Conservation (phyloP, 2,888 invertebrate species). For the Oscheius myriophilus region DNA sequence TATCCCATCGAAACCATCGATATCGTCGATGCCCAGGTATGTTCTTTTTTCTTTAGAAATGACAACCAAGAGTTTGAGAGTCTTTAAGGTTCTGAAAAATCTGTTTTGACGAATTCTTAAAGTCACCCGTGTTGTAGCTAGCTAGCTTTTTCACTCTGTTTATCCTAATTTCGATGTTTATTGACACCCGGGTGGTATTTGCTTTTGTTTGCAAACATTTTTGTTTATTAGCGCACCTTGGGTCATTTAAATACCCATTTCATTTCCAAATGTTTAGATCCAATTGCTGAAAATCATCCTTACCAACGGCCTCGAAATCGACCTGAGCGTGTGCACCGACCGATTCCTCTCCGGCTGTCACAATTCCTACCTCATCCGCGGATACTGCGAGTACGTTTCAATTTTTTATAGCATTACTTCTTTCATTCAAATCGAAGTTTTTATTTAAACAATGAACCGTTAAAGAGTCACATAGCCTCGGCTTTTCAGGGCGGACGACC, state of each 20-base stretch:
- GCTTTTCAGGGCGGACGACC: constrained; percentile 32
- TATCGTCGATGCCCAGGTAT: constrained; percentile 21
- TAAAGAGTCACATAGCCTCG: too few relatives aligned
- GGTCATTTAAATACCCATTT: too few relatives aligned
- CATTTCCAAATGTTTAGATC: constrained; percentile 32
- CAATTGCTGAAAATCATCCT: constrained; percentile 43
- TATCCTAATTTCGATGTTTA: too few relatives aligned
- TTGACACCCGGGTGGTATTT: too few relatives aligned
- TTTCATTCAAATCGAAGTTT: not conserved
- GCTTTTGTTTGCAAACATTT: not conserved
- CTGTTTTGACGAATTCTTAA: too few relatives aligned
- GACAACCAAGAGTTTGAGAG: too few relatives aligned
- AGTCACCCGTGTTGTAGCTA: too few relatives aligned
- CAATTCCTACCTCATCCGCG: constrained; percentile 44
- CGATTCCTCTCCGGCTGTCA: constrained; percentile 50
- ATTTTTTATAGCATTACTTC: too few relatives aligned
- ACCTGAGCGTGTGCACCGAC: constrained; percentile 41
- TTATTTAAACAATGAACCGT: too few relatives aligned
- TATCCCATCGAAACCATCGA: constrained; percentile 26
- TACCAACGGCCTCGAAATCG: constrained; percentile 38
- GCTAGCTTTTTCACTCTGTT: too few relatives aligned
- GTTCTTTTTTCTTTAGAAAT: not conserved
- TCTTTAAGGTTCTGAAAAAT: too few relatives aligned
- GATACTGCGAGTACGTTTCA: constrained; percentile 13
- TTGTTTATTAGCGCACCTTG: not conserved